Conservation (phyloP, 2,888 invertebrate genomes). For the Acheta domesticus region DNA sequence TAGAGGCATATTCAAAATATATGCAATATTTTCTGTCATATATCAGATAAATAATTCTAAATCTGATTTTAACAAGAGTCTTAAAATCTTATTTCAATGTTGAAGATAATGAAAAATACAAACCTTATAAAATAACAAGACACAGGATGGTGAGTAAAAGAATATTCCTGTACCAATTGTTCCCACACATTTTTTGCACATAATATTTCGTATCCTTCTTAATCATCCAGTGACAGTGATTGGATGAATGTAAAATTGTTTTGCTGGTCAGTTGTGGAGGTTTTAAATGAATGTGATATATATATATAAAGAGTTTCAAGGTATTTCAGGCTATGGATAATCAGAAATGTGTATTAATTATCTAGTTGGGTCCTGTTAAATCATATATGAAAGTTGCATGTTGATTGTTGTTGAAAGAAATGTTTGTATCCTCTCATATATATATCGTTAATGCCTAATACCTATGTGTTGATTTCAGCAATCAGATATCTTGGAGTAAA, state of each 20-base stretch:
- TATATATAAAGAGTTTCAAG: background rate
- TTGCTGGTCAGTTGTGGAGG: background rate
- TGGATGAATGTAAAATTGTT: background rate
- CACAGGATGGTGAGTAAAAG: too few relatives aligned
- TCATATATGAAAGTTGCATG: slow-evolving; percentile 18
- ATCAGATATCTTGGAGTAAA: background rate
- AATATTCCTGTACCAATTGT: too few relatives aligned
- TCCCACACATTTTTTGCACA: background rate
- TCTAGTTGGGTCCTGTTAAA: slow-evolving; percentile 11
- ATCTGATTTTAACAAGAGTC: too few relatives aligned
- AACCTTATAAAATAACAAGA: background rate
- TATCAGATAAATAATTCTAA: too few relatives aligned
- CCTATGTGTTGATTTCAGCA: background rate
- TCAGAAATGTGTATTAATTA: background rate
- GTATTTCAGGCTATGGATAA: slow-evolving; percentile 1
- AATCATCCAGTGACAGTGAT: background rate
- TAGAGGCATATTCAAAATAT: background rate
- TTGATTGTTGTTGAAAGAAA: slow-evolving; percentile 18
- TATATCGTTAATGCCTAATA: background rate
- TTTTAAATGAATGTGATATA: slow-evolving; percentile 8
- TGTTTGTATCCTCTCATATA: slow-evolving; percentile 9
- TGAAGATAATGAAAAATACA: background rate
- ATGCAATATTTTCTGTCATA: background rate
- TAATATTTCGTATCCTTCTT: background rate
- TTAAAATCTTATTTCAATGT: too few relatives aligned